A percentile compares a stretch with the other conserved stretches of the same genome.
Conservation (phyloP, 2,888 invertebrate genomes). For the Drosophila prolongata region DNA sequence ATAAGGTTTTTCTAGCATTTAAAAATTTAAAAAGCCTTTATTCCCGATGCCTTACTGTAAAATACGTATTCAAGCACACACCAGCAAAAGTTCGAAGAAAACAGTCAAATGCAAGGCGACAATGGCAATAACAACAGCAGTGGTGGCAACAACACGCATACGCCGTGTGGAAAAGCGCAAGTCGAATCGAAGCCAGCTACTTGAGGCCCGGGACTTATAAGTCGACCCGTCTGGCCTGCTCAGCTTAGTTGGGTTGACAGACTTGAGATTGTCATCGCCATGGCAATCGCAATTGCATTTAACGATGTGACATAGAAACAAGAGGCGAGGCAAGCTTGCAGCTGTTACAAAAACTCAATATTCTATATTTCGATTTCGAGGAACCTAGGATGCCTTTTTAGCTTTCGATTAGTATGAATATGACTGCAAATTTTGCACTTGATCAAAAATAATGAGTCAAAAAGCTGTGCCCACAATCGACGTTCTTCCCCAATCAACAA, state of each 20-base stretch:
- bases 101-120: conserved; percentile 67
- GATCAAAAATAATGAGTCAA: too few species aligned
- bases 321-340: not conserved
- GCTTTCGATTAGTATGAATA: too few species aligned
- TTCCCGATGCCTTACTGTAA: not conserved
- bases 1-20: not conserved
- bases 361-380: too few species aligned
- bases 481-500: too few species aligned
- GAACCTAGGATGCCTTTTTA: too few species aligned
- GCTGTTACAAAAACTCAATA: too few species aligned
- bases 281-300: conserved; percentile 23
- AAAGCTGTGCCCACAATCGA: too few species aligned
- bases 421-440: too few species aligned
- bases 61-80: conserved; percentile 4
- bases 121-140: conserved; percentile 24
- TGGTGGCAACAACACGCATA: conserved; percentile 45
- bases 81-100: conserved; percentile 49
- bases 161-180: conserved; percentile 68
- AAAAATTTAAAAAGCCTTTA: too few species aligned
- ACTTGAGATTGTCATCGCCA: conserved; percentile 34
- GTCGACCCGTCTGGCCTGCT: conserved; percentile 41
- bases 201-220: conserved; percentile 49
- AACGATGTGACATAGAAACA: conserved; percentile 22
- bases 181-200: conserved; percentile 43
- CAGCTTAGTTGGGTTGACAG: conserved; percentile 25